Evolutionary conservation across 1,140 invertebrate genomes (phyloP), one percentile per base, ranked within the genome.

Genomic region (Drosophila kanapiae): DNA sequence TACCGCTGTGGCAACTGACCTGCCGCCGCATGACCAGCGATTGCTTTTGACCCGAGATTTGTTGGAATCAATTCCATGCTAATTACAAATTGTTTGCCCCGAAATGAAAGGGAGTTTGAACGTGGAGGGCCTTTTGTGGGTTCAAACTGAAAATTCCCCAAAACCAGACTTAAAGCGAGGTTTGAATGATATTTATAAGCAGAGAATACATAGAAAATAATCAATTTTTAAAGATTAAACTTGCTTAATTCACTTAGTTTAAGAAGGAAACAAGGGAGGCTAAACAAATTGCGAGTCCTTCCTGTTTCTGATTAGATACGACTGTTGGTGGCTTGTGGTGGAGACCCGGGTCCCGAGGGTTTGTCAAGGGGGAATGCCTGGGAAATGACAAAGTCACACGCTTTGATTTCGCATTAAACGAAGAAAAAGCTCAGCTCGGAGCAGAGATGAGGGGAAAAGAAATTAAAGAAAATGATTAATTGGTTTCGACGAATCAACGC

Each of bases 391-490:
- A 78, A 71, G 65, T 78, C 74, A 65, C 72, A 75, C 72, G 74
- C 72, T 78, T 77, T 78, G 75, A 67, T 77, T 78, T 78, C 63
- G 42, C 43, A 58, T 76, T 48, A 75, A 54, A 56, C 37, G 10
- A 33, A n/a, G 45, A 38, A 23, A n/a, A 45, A 60, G 16, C 14
- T n/a, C 18, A 33, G 18, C 27, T 38, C 33, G 33, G 13, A 13
- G 6, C 8, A 11, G 37, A 43, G 37, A 3, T 10, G 35, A 59
- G 38, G 59, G 51, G 11, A 63, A 70, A 47, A 71, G 23, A 62
- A 79, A 71, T 70, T 69, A 75, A 82, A 83, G 69, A 68, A 67
- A 80, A 78, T 84, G 74, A 85, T 85, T 78, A 85, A 86, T 85
- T 72, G 68, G 64, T 69, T 85, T 86, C 69, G 47, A 63, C 68